phyloP scores from a whole-genome alignment of 2,113 vertebrate species.

The Oophaga pumilio region DNA sequence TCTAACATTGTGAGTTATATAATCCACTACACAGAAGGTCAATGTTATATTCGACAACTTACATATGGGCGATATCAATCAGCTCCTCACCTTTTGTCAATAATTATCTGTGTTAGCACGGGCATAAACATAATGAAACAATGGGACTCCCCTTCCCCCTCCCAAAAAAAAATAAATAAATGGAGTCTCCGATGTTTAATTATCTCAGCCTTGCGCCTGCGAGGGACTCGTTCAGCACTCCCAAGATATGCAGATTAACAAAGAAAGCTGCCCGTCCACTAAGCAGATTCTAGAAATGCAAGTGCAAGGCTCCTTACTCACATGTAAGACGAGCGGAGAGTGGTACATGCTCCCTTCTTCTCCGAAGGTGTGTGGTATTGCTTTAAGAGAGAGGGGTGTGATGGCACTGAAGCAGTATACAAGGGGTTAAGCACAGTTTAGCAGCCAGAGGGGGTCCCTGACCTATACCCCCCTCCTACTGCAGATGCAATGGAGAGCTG shows the following conservation, averaged over 20 bases:
- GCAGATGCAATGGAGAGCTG: conserved; percentile 24
- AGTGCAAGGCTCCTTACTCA: conserved; percentile 10
- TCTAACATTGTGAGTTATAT: neutral
- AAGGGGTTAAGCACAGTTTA: conserved; percentile 28
- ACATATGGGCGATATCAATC: neutral
- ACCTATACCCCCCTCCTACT: conserved; percentile 35
- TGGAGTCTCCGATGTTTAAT: conserved; percentile 42
- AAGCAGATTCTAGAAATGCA: neutral
- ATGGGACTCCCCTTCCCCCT: conserved; percentile 40
- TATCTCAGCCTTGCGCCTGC: conserved; percentile 8
- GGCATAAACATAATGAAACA: conserved; percentile 15
- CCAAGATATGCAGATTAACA: conserved; percentile 18
- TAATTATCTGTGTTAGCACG: conserved; percentile 17
- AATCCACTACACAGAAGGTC: neutral
- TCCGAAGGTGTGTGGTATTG: neutral
- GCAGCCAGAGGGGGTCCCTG: conserved; percentile 38
- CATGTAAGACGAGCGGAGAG: neutral
- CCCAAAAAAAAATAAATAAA: conserved; percentile 12
- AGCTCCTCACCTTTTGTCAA: conserved; percentile 21
- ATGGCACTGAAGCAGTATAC: neutral
- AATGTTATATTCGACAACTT: neutral
- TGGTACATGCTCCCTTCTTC: neutral
- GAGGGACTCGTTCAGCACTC: conserved; percentile 7
- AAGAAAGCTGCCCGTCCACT: neutral
- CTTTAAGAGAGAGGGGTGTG: neutral